Evolutionary conservation across 2,888 invertebrate genomes (phyloP), one percentile per base, ranked within the genome.

Genomic region (Hirtodrosophila confusa): DNA sequence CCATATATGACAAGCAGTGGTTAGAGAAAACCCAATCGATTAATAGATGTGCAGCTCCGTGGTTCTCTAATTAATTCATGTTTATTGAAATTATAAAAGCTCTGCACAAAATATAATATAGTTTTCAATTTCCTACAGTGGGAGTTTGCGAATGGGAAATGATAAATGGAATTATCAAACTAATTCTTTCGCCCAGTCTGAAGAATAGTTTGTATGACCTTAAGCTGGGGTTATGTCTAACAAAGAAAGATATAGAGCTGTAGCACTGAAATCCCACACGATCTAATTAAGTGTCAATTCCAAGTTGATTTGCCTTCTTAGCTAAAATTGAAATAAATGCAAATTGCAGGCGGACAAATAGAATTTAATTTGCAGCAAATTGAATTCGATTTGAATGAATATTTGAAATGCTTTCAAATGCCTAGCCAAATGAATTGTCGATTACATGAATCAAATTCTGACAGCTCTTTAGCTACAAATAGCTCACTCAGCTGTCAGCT

Each of bases 401-500:
- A 6, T 31, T 31, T 27, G 27, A 27, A 27, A 5, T 1, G 27
- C 7, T 4, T 8, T 31, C 31, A 31, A 31, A 31, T 31, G 27
- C 27, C 27, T 31, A 31, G 12, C 4, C 40, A 53, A 45, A 35
- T 17, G 36, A 31, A 47, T 27, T 53, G 7, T 17, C 11, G 3
- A 24, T 11, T 4, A 5, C 12, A 29, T 29, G 27, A 37, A 47
- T 11, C 17, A 12, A 41, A 24, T 36, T 48, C 3, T 43, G 69
- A 40, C 51, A 56, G 63, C 36, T 48, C 23, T 45, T 40, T 11
- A 7, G 24, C 7, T 33, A 24, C n/a, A 24, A 17, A 35, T 37
- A 17, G 17, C 23, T 41, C 48, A 43, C 6, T 29, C 17, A 37
- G 43, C 43, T 67, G 51, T 49, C 53, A 17, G 39, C 24, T 44